These are phyloP conservation scores for Sipunculus nudus DNA, from an alignment of 2,888 invertebrate species.

Conservation along the genomic window DNA sequence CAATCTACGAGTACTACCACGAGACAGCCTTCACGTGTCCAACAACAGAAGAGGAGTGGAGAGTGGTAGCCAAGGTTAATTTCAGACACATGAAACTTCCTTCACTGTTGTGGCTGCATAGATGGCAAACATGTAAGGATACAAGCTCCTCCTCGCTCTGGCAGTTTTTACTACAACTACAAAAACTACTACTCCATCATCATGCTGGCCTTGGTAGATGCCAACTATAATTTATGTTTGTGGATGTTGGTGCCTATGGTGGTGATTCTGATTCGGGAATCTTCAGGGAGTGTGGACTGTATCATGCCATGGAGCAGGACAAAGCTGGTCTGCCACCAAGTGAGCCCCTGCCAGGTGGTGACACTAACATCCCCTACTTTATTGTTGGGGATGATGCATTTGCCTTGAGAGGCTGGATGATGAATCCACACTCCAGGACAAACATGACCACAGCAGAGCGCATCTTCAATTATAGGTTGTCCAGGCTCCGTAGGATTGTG, in stretches of 20 bases:
- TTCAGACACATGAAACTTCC: slow-evolving; percentile 52
- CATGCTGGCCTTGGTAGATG: slow-evolving; percentile 61
- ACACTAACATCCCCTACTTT: too few species aligned
- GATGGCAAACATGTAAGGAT: slow-evolving; percentile 58
- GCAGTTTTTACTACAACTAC: slow-evolving; percentile 53
- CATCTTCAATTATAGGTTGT: too few species aligned
- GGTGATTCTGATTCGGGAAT: slow-evolving; percentile 55
- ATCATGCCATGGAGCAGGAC: too few species aligned
- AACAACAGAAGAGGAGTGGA: slow-evolving; percentile 16
- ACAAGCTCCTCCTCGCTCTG: slow-evolving; percentile 44
- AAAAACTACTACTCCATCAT: slow-evolving; percentile 53
- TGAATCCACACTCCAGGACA: too few species aligned
- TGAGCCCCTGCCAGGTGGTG: too few species aligned
- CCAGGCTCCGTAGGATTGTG: too few species aligned
- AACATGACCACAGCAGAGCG: too few species aligned
- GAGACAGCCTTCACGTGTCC: slow-evolving; percentile 16
- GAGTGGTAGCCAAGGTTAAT: slow-evolving; percentile 19
- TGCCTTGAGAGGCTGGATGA: too few species aligned
- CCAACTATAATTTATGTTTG: slow-evolving; percentile 59
- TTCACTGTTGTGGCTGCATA: slow-evolving; percentile 51
- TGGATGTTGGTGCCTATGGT: slow-evolving; percentile 58
- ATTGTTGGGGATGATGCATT: too few species aligned
- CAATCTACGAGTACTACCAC: slow-evolving; percentile 42
- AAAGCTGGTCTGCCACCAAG: too few species aligned
- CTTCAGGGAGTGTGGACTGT: too few species aligned